Evolutionary conservation across 1,140 invertebrate species (phyloP).

Genomic region (Spodoptera litura): DNA sequence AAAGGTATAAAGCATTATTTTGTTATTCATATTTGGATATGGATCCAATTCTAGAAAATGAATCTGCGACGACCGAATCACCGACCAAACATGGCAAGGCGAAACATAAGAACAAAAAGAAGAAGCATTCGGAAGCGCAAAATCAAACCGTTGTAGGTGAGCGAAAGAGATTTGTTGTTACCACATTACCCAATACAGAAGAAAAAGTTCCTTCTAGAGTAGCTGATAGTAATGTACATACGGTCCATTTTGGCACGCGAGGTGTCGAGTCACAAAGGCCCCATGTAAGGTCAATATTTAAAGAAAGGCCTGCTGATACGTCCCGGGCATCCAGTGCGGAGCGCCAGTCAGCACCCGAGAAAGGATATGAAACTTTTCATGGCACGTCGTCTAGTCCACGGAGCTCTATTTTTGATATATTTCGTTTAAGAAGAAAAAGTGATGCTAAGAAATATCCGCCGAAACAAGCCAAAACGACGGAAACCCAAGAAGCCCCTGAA

Average conservation of each 20-base stretch:
- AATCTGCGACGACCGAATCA: conserved; percentile 75
- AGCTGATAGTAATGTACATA: conserved; percentile 78
- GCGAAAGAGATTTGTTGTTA: conserved; percentile 79
- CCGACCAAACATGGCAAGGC: conserved; percentile 75
- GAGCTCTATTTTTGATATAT: conserved; percentile 84
- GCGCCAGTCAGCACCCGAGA: conserved; percentile 68
- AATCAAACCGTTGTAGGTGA: conserved; percentile 78
- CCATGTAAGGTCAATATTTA: conserved; percentile 80
- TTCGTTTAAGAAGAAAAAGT: conserved; percentile 82
- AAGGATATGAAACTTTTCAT: conserved; percentile 84
- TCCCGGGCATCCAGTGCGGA: conserved; percentile 77
- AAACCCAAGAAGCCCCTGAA: conserved; percentile 68
- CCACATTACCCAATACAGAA: conserved; percentile 72
- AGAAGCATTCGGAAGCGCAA: conserved; percentile 65
- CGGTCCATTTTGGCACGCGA: conserved; percentile 81
- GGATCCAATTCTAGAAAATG: conserved; percentile 85
- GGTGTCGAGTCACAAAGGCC: conserved; percentile 81
- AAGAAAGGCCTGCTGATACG: conserved; percentile 72
- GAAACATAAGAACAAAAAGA: conserved; percentile 80
- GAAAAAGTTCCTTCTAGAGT: conserved; percentile 69
- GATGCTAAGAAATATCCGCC: conserved; percentile 76
- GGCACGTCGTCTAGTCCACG: conserved; percentile 83
- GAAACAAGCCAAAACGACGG: conserved; percentile 69
- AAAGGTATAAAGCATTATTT: conserved; percentile 62
- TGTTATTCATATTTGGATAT: conserved; percentile 65